Conservation (phyloP, 2,888 invertebrate species). For the Oscheius onirici region DNA sequence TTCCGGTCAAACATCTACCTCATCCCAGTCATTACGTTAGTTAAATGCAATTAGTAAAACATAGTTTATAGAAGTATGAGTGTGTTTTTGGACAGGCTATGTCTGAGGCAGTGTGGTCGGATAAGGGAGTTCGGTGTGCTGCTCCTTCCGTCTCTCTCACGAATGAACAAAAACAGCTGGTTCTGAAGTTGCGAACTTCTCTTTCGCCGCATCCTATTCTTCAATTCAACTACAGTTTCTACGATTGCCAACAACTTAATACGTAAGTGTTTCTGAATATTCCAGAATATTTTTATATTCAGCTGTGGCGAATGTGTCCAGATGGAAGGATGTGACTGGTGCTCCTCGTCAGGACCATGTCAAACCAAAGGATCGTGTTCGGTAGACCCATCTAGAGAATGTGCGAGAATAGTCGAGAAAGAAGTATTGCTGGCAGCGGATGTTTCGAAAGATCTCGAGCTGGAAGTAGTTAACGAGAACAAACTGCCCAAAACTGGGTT, state of each 20-base stretch:
- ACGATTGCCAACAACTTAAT: constrained; percentile 60
- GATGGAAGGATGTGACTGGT: constrained; percentile 23
- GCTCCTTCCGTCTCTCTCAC: constrained; percentile 38
- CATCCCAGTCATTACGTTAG: constrained; percentile 47
- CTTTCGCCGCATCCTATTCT: constrained; percentile 48
- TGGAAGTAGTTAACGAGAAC: not conserved
- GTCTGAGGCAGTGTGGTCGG: constrained; percentile 52
- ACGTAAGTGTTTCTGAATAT: constrained; percentile 64
- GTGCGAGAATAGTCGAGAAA: not conserved
- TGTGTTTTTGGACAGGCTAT: constrained; percentile 54
- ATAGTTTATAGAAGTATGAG: constrained; percentile 48
- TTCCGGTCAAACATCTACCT: constrained; percentile 49
- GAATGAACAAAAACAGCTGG: not conserved
- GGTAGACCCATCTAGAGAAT: not conserved
- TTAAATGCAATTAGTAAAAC: not conserved
- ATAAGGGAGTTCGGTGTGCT: constrained; percentile 50
- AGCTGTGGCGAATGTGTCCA: constrained; percentile 16
- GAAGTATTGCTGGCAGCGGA: not conserved
- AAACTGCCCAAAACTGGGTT: not conserved
- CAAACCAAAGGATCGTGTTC: constrained; percentile 1
- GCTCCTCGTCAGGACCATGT: not conserved
- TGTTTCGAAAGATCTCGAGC: constrained; percentile 6
- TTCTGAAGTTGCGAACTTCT: constrained; percentile 41
- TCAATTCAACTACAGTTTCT: constrained; percentile 68
- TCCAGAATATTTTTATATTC: not conserved